phyloP scores from a whole-genome alignment of 2,113 vertebrate genomes.

The Lichenostomus cassidix region DNA sequence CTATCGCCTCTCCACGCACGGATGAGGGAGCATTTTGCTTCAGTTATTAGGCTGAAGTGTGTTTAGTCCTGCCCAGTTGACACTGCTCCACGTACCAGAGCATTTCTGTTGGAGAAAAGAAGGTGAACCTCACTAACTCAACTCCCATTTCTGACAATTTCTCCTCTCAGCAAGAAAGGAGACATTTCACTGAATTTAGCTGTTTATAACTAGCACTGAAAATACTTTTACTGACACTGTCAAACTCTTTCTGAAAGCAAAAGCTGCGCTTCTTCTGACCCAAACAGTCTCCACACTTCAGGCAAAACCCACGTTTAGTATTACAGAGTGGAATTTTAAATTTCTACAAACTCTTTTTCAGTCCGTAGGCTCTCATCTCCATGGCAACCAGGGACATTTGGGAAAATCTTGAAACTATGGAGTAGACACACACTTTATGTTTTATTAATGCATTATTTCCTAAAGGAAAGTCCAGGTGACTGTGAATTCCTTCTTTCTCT shows the following conservation, averaged over 20 bases:
- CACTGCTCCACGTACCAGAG: neutral
- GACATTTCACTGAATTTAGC: neutral
- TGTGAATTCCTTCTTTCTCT: neutral
- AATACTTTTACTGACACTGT: neutral
- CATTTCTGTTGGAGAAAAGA: neutral
- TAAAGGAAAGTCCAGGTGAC: neutral
- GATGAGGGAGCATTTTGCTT: neutral
- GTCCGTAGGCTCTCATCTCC: constrained; percentile 15
- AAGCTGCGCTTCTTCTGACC: neutral
- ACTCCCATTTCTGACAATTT: neutral
- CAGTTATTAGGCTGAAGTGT: neutral
- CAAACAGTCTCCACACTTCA: neutral
- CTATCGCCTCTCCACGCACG: rapidly evolving
- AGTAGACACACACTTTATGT: neutral
- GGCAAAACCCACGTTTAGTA: neutral
- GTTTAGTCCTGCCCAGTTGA: neutral
- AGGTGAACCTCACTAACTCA: neutral
- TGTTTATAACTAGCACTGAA: neutral
- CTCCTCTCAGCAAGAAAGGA: neutral
- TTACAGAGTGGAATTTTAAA: neutral
- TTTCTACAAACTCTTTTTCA: constrained; percentile 24
- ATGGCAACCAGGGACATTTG: constrained; percentile 21
- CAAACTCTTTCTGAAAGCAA: neutral
- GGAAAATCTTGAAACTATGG: constrained; percentile 9
- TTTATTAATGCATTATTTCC: constrained; percentile 32